Evolutionary conservation across 2,888 invertebrate species (phyloP), one percentile per base, ranked within the genome.

Genomic region (Drosophila leonis): DNA sequence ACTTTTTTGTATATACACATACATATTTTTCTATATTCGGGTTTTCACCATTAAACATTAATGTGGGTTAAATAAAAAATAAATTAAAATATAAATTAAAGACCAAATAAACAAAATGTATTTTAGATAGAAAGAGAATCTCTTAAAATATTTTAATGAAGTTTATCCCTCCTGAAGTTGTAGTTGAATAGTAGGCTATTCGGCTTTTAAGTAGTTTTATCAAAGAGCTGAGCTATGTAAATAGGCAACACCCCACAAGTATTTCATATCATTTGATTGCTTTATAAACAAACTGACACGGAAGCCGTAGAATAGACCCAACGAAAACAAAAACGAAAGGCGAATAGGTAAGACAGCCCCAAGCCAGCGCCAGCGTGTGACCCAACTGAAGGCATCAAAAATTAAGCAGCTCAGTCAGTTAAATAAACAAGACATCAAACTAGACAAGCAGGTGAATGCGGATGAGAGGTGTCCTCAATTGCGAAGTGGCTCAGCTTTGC

Each of bases 371-470:
- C 48, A 61, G 20, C 55, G 61, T 46, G 44, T 62, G 65, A 61
- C 65, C 62, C 55, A 82, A 49, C 83, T 46, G 62, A 62, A 15
- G 65, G 65, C 63, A 75, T 78, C 68, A 82, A 82, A 89, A 88
- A 78, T 84, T 82, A 76, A 87, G 65, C 71, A 87, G 72, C 67
- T 77, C 73, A 56, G 59, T 68, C 68, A 69, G 67, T 64, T 66
- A 70, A 66, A 51, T 66, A 87, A 89, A 87, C 88, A 87, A 77
- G 74, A 66, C 67, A 72, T 67, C 65, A 52, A 46, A 42, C 59
- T 52, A 56, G 61, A 20, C 62, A 41, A 48, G 48, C 62, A 55
- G 37, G 39, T 49, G 42, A 64, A 60, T 52, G 24, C 42, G 37
- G 29, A 20, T 24, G 62, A 63, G 44, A 44, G 48, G 24, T 62